Evolutionary conservation across 1,140 invertebrate species (phyloP), one percentile per base, ranked within the genome.

Genomic region (Zophobas atratus): DNA sequence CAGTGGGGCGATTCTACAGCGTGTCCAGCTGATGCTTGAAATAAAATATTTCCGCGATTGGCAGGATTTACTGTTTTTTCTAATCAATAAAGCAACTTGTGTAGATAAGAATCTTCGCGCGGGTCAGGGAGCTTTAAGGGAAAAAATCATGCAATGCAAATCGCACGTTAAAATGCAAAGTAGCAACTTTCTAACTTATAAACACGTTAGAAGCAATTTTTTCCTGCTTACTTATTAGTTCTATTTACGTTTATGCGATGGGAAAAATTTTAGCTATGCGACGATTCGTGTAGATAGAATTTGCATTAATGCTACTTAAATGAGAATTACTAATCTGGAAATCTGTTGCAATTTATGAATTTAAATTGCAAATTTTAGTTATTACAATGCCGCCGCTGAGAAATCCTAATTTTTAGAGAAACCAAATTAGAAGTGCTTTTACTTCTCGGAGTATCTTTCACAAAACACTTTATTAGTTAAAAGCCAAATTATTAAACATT

Each of bases 141-240:
- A 43, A 67, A 67, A 67, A 67, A 67, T 46, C 60, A 67, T 67
- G 60, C 60, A 67, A 67, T 67, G 60, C 60, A 67, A 67, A 67
- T 67, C 60, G 43, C 39, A 67, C 39, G 43, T 67, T 67, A 67
- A 67, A 67, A 67, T 67, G 60, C 60, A 67, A 67, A 67, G 60
- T 67, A 67, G 60, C 60, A 43, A 67, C 60, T 67, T 67, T 67
- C 35, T 67, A 67, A 67, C 6, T 43, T 43, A 67, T 67, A 67
- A 67, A 67, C 60, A 67, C 60, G 60, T 41, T 60, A 60, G 56
- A 60, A 35, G 56, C 56, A 60, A 60, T 60, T 67, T 67, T 43
- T 67, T 67, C 60, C 39, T 43, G 60, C 43, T 67, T 43, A 67
- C 36, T 67, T 43, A 67, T n/a, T 43, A 67, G 33, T 67, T 67